phyloP scores from a whole-genome alignment of 1,140 invertebrate genomes.

The Thalassaphorura encarpata region DNA sequence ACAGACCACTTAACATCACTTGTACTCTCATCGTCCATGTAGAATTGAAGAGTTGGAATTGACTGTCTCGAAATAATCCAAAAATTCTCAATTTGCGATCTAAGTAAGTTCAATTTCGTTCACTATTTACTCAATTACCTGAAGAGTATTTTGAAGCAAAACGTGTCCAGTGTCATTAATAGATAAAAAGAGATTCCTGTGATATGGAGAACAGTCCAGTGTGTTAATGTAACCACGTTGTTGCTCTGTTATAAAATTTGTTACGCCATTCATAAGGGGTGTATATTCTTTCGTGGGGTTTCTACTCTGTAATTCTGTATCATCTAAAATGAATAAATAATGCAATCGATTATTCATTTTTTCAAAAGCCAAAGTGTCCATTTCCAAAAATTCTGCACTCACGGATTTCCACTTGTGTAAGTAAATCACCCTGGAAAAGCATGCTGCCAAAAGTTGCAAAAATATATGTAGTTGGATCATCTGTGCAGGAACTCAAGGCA shows the following conservation, averaged over 20 bases:
- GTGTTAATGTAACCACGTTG: slow-evolving; percentile 4
- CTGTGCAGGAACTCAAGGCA: slow-evolving; percentile 10
- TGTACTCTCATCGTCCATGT: not conserved
- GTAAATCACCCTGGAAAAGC: slow-evolving; percentile 26
- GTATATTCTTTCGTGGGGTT: not conserved
- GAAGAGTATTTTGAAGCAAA: slow-evolving; percentile 17
- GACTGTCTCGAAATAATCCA: not conserved
- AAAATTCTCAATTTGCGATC: not conserved
- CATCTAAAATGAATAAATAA: not conserved
- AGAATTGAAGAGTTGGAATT: slow-evolving; percentile 4
- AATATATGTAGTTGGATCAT: slow-evolving; percentile 23
- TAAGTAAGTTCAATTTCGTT: not conserved
- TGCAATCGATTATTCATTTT: not conserved
- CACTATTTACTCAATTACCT: slow-evolving; percentile 6
- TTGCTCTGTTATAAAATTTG: too few relatives aligned
- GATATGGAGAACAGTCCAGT: slow-evolving; percentile 23
- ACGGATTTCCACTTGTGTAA: slow-evolving; percentile 20
- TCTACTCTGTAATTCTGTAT: not conserved
- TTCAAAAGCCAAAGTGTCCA: not conserved
- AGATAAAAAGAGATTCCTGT: slow-evolving; percentile 23
- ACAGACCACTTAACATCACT: slow-evolving; percentile 25
- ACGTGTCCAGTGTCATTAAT: slow-evolving; percentile 10
- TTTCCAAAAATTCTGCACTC: not conserved
- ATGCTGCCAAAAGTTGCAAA: slow-evolving; percentile 25
- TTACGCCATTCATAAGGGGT: slow-evolving; percentile 7